phyloP scores from a whole-genome alignment of 2,888 invertebrate species.

The Nephrocerus scutellatus region DNA sequence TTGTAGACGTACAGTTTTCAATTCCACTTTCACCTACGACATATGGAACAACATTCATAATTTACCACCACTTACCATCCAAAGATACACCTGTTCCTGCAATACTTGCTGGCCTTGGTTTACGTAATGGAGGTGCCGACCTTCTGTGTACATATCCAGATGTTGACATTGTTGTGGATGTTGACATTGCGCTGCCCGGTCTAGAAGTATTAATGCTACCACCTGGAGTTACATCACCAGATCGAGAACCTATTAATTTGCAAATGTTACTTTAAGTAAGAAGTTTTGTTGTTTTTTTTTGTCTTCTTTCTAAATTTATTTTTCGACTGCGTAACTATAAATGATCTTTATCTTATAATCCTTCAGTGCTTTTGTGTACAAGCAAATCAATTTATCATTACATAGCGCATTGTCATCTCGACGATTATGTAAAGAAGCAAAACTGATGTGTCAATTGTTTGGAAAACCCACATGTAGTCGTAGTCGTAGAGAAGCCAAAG shows the following conservation, averaged over 20 bases:
- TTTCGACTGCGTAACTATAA: too few relatives aligned
- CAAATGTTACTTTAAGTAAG: background rate
- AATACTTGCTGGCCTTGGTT: constrained; percentile 74
- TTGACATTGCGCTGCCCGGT: constrained; percentile 80
- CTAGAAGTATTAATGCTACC: constrained; percentile 61
- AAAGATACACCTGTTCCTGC: constrained; percentile 74
- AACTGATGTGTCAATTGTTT: too few relatives aligned
- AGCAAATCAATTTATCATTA: too few relatives aligned
- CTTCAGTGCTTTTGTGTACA: too few relatives aligned
- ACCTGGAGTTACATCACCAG: constrained; percentile 66
- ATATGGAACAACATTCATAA: constrained; percentile 3
- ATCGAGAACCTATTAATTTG: constrained; percentile 55
- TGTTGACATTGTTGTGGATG: constrained; percentile 59
- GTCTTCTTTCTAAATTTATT: too few relatives aligned
- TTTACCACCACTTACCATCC: constrained; percentile 49
- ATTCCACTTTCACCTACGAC: background rate
- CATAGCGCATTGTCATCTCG: too few relatives aligned
- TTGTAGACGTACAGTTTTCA: too few relatives aligned
- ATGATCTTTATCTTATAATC: too few relatives aligned
- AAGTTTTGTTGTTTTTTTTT: too few relatives aligned
- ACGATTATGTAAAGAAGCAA: too few relatives aligned
- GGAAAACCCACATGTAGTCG: too few relatives aligned
- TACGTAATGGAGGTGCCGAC: constrained; percentile 56
- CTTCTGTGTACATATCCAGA: constrained; percentile 56
- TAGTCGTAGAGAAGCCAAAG: too few relatives aligned